Percentiles rank a stretch among this genome's conserved stretches.
phyloP scores from a whole-genome alignment of 2,113 vertebrate species.

The Phalacrocorax pelagicus region DNA sequence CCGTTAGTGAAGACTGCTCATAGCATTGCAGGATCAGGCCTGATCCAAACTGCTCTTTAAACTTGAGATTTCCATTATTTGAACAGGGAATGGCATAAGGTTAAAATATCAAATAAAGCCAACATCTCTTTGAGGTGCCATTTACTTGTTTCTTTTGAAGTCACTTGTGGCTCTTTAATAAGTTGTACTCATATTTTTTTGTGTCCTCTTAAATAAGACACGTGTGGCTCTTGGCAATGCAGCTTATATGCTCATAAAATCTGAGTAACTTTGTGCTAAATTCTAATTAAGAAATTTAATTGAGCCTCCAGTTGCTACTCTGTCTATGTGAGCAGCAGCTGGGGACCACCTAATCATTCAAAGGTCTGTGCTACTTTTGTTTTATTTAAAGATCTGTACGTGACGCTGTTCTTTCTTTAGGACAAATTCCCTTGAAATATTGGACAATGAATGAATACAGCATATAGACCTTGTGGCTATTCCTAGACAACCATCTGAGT shows the following conservation, averaged over 20 bases:
- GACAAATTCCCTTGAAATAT: constrained; percentile 61
- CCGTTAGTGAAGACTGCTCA: neutral
- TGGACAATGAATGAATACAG: neutral
- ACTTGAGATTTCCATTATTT: neutral
- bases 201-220: constrained; percentile 37
- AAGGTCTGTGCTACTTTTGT: constrained; percentile 23
- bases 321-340: constrained; percentile 21
- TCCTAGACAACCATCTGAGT: neutral
- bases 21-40: neutral
- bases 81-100: neutral
- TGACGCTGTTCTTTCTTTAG: neutral
- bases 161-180: neutral
- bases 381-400: constrained; percentile 4
- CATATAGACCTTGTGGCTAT: neutral
- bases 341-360: constrained; percentile 50
- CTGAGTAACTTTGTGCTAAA: neutral
- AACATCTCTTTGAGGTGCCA: neutral
- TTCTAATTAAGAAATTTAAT: constrained; percentile 56
- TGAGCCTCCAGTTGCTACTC: constrained; percentile 52
- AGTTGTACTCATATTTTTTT: constrained; percentile 36
- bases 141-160: constrained; percentile 35
- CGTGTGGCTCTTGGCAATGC: neutral
- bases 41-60: neutral
- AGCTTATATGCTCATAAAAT: constrained; percentile 28
- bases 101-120: neutral